phyloP scores from a whole-genome alignment of 2,888 invertebrate species.

The Yponomeuta cagnagella region DNA sequence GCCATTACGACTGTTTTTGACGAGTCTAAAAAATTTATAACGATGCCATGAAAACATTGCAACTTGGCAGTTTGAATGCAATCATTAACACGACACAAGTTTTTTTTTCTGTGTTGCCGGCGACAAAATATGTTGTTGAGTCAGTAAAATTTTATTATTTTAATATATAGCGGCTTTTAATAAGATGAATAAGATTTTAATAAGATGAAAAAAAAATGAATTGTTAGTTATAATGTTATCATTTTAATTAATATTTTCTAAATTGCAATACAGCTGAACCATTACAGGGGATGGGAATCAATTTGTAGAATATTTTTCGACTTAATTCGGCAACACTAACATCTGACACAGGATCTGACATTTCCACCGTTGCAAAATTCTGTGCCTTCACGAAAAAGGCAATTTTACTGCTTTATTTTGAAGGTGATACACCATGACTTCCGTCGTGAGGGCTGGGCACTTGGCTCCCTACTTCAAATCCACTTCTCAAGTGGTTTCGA shows the following conservation, averaged over 20 bases:
- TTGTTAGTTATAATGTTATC: not conserved
- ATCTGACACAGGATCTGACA: conserved; percentile 39
- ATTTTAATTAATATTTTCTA: too few species aligned
- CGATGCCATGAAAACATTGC: too few species aligned
- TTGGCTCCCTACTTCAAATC: conserved; percentile 81
- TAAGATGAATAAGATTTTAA: too few species aligned
- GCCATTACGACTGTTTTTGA: too few species aligned
- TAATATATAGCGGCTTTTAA: too few species aligned
- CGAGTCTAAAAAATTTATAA: too few species aligned
- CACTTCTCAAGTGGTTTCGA: conserved; percentile 80
- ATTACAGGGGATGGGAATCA: too few species aligned
- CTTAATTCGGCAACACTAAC: conserved; percentile 10
- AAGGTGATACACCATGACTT: conserved; percentile 74
- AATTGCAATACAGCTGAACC: too few species aligned
- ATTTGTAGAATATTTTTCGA: not conserved
- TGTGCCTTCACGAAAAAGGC: conserved; percentile 37
- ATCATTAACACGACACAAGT: too few species aligned
- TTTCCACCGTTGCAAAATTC: conserved; percentile 31
- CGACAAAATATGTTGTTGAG: not conserved
- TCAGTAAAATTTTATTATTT: too few species aligned
- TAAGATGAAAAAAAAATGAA: not conserved
- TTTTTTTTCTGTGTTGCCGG: too few species aligned
- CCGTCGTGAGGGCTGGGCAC: conserved; percentile 80
- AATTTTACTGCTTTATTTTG: conserved; percentile 53
- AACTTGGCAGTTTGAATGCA: too few species aligned